Conservation (phyloP, 2,888 invertebrate genomes). For the Tyria jacobaeae region DNA sequence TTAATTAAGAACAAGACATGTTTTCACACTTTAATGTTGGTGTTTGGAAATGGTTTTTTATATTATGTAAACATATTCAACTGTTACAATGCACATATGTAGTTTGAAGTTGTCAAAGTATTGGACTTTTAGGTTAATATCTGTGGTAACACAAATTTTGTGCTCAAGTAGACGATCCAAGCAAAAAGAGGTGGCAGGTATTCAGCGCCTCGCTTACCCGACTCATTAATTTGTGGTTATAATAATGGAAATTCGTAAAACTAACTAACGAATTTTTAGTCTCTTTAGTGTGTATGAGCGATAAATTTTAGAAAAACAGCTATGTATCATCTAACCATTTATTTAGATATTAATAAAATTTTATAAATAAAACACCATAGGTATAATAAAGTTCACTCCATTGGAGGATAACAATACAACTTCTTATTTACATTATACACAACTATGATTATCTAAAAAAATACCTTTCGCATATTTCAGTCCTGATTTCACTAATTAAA, state of each 20-base stretch:
- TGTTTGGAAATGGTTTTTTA: constrained; percentile 4
- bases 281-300: too few species aligned
- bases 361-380: constrained; percentile 48
- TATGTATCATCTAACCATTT: constrained; percentile 34
- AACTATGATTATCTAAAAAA: constrained; percentile 62
- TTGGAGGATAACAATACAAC: constrained; percentile 69
- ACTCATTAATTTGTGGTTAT: too few species aligned
- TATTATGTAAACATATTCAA: not conserved
- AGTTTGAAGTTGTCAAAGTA: constrained; percentile 11
- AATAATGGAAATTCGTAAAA: too few species aligned
- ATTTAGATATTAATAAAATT: constrained; percentile 47
- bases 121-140: not conserved
- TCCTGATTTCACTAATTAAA: constrained; percentile 53
- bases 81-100: not conserved
- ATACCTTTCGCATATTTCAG: constrained; percentile 80
- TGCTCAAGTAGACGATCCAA: too few species aligned
- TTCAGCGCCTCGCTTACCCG: too few species aligned
- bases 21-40: not conserved
- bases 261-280: too few species aligned
- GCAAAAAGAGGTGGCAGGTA: too few species aligned
- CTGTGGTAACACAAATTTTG: too few species aligned
- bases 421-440: constrained; percentile 37
- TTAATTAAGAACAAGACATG: constrained; percentile 6
- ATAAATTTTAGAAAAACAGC: not conserved
- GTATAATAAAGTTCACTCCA: constrained; percentile 65